Evolutionary conservation across 2,888 invertebrate species (phyloP).

Genomic region (Lithophane socia): DNA sequence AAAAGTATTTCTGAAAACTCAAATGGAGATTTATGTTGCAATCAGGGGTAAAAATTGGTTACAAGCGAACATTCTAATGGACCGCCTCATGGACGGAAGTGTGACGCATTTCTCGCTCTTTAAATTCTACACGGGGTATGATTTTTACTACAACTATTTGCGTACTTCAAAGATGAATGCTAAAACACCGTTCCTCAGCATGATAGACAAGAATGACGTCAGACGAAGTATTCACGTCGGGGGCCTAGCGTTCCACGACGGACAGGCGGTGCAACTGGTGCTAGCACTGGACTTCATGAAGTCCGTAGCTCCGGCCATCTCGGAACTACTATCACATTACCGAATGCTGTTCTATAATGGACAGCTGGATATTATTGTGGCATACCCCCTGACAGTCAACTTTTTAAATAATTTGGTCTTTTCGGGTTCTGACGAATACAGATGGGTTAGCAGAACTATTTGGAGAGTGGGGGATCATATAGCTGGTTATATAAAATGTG

Average conservation of each 20-base stretch:
- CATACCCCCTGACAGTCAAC: constrained; percentile 90
- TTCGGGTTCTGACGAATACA: constrained; percentile 91
- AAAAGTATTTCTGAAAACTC: constrained; percentile 89
- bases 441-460: constrained; percentile 89
- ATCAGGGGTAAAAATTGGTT: constrained; percentile 91
- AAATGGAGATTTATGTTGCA: constrained; percentile 88
- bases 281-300: constrained; percentile 90
- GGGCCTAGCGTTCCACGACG: constrained; percentile 87
- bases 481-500: constrained; percentile 93
- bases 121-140: constrained; percentile 93
- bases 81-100: constrained; percentile 90
- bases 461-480: constrained; percentile 92
- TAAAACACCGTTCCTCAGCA: constrained; percentile 76
- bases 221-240: constrained; percentile 92
- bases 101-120: constrained; percentile 85
- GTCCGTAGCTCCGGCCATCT: constrained; percentile 87
- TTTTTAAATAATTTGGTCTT: constrained; percentile 93
- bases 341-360: constrained; percentile 92
- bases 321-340: constrained; percentile 86
- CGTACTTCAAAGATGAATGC: constrained; percentile 85
- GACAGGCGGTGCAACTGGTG: constrained; percentile 85
- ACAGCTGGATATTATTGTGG: constrained; percentile 92
- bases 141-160: constrained; percentile 93
- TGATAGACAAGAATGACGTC: constrained; percentile 80
- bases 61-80: constrained; percentile 93